These are phyloP conservation scores for Sepioteuthis lessoniana DNA, from an alignment of 2,888 invertebrate genomes.

Conservation along the genomic window DNA sequence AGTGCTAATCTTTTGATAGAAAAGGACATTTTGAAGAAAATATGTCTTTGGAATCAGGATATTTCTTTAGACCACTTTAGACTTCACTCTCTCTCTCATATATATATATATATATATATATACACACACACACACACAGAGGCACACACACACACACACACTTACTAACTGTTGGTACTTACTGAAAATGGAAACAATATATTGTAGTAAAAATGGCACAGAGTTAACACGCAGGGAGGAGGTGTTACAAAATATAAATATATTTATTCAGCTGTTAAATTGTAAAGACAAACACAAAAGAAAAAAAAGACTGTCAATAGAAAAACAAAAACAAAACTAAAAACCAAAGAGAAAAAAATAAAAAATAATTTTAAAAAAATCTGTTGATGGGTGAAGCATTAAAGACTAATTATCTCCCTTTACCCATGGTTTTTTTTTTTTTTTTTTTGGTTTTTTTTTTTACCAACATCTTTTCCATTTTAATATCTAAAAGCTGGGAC, in stretches of 20 bases:
- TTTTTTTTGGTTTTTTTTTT: background rate
- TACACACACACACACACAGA: background rate
- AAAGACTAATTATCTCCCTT: background rate
- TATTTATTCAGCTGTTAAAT: slow-evolving; percentile 21
- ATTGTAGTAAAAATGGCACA: slow-evolving; percentile 14
- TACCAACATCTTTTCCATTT: too few relatives aligned
- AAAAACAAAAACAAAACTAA: background rate
- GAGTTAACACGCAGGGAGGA: background rate
- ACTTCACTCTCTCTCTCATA: background rate
- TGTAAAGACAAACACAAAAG: background rate
- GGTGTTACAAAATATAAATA: background rate
- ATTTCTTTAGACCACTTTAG: background rate
- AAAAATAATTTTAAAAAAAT: background rate
- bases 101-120: background rate
- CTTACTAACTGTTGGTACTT: background rate
- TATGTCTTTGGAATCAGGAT: too few relatives aligned
- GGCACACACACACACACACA: background rate
- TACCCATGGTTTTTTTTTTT: background rate
- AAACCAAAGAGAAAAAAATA: background rate
- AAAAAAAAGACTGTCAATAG: background rate
- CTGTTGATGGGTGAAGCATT: background rate
- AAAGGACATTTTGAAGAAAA: too few relatives aligned
- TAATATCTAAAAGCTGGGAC: background rate
- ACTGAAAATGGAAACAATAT: background rate
- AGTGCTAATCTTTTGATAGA: too few relatives aligned